Evolutionary conservation across 2,113 vertebrate genomes (phyloP).

Genomic region (Hipposideros armiger): DNA sequence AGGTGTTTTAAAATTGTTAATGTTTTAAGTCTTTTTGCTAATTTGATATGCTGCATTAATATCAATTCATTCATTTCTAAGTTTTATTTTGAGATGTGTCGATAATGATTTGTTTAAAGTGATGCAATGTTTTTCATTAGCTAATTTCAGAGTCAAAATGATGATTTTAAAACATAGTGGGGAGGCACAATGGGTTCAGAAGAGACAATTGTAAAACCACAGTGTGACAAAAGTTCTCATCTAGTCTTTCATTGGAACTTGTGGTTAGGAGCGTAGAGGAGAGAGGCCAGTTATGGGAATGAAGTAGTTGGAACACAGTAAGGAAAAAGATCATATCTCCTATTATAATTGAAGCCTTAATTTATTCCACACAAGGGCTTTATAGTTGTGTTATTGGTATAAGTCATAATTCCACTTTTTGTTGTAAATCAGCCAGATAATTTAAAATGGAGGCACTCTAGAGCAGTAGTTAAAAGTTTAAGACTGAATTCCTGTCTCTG

Average conservation of each 20-base stretch:
- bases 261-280: background rate
- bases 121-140: background rate
- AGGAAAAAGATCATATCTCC: background rate
- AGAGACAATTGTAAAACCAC: background rate
- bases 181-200: background rate
- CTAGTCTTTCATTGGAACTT: background rate
- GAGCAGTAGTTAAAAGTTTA: background rate
- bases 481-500: background rate
- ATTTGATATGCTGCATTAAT: background rate
- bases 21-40: background rate
- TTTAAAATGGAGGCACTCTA: background rate
- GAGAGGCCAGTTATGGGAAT: background rate
- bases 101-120: slow-evolving; percentile 37
- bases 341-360: background rate
- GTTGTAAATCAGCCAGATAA: background rate
- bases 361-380: background rate
- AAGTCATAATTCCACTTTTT: background rate
- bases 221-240: background rate
- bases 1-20: background rate
- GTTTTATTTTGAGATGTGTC: background rate
- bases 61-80: background rate
- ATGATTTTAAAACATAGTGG: background rate
- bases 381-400: background rate
- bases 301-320: background rate
- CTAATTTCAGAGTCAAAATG: background rate